Conservation (phyloP, 2,888 invertebrate genomes). For the Rhagophthalmus giganteus region DNA sequence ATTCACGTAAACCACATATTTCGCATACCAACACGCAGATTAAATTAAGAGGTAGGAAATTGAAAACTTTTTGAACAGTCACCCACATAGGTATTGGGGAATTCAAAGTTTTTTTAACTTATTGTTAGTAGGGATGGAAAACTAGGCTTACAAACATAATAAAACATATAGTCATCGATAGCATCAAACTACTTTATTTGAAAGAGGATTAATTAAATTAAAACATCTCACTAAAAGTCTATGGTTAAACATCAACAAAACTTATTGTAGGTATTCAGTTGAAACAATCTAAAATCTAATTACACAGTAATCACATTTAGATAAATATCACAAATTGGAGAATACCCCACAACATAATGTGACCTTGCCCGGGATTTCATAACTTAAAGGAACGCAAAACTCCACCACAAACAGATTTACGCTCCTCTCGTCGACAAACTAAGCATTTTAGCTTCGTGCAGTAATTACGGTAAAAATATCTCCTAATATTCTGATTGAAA, state of each 20-base stretch:
- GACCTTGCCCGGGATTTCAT: constrained; percentile 49
- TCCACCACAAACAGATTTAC: background rate
- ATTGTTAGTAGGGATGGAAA: too few relatives aligned
- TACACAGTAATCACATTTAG: constrained; percentile 56
- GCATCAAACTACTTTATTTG: constrained; percentile 51
- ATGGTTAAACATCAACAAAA: constrained; percentile 56
- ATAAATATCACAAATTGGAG: constrained; percentile 56
- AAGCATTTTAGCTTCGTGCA: constrained; percentile 7
- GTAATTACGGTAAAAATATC: constrained; percentile 33
- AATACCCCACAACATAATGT: constrained; percentile 48
- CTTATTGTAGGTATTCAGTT: constrained; percentile 53
- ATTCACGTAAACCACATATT: too few relatives aligned
- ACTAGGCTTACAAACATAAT: too few relatives aligned
- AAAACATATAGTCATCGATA: constrained; percentile 14
- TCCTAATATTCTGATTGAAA: constrained; percentile 11
- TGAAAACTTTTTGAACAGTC: too few relatives aligned
- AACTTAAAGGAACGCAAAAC: constrained; percentile 34
- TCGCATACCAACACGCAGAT: too few relatives aligned
- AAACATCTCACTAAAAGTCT: constrained; percentile 56
- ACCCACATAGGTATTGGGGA: too few relatives aligned
- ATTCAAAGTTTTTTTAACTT: too few relatives aligned
- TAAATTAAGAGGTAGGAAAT: too few relatives aligned
- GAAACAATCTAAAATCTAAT: constrained; percentile 55
- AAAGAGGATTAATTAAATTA: constrained; percentile 54
- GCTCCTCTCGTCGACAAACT: background rate